Evolutionary conservation across 2,113 vertebrate genomes (phyloP).

Genomic region (Pangasianodon hypophthalmus): DNA sequence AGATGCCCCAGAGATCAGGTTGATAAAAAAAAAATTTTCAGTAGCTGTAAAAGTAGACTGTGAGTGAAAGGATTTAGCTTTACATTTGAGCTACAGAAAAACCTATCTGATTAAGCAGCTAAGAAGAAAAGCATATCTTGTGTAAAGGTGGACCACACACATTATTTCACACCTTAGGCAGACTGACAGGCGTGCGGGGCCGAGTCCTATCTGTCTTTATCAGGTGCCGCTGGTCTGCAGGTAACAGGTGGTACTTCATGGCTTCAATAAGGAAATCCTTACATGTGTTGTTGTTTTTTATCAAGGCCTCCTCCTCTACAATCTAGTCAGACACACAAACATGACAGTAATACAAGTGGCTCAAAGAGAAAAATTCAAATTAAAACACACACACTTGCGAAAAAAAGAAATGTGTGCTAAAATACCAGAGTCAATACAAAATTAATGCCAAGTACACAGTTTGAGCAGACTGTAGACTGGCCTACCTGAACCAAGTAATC

Average conservation of each 20-base stretch:
- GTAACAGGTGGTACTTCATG: slow-evolving; percentile 96
- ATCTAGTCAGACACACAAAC: slow-evolving; percentile 73
- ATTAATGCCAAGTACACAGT: neutral
- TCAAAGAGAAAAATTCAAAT: neutral
- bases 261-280: slow-evolving; percentile 98
- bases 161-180: slow-evolving; percentile 81
- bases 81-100: neutral
- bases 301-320: slow-evolving; percentile 93
- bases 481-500: slow-evolving; percentile 95
- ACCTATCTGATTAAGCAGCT: neutral
- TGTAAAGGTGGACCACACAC: neutral
- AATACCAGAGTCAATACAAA: neutral
- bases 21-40: neutral
- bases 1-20: neutral
- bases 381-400: neutral
- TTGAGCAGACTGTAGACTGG: neutral
- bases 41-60: neutral
- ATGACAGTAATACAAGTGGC: neutral
- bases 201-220: slow-evolving; percentile 95
- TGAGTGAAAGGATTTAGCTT: neutral
- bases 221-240: slow-evolving; percentile 91
- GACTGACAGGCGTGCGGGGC: slow-evolving; percentile 89
- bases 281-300: slow-evolving; percentile 98
- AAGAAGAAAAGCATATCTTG: neutral
- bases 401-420: neutral